phyloP scores from a whole-genome alignment of 2,113 vertebrate species.

The Xiphorhynchus elegans region DNA sequence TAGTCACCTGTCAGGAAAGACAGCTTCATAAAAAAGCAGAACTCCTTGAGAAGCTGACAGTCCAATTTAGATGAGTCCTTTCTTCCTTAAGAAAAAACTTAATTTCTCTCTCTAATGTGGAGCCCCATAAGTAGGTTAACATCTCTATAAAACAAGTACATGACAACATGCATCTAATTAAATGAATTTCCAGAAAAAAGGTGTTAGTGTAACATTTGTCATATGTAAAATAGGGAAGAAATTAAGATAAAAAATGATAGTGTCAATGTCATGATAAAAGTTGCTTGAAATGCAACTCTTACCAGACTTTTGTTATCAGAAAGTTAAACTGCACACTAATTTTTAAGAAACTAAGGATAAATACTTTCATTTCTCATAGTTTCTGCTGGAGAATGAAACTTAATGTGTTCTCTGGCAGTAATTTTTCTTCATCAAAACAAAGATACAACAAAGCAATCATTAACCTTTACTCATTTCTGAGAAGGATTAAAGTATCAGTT shows the following conservation, averaged over 20 bases:
- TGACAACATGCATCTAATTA: neutral
- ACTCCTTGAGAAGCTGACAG: slow-evolving; percentile 49
- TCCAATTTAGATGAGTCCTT: slow-evolving; percentile 67
- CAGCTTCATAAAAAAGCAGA: neutral
- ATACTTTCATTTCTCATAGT: neutral
- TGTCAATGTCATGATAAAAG: neutral
- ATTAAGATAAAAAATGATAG: neutral
- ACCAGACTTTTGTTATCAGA: neutral
- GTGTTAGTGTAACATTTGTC: neutral
- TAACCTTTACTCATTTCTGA: neutral
- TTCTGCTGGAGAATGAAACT: neutral
- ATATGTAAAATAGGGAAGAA: neutral
- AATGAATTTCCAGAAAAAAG: neutral
- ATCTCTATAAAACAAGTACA: neutral
- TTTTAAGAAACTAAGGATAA: neutral
- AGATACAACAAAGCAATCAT: neutral
- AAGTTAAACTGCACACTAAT: neutral
- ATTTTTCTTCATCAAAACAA: neutral
- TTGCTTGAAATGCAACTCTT: neutral
- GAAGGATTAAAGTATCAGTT: neutral
- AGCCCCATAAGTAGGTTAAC: neutral
- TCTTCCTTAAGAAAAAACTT: neutral
- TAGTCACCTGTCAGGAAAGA: slow-evolving; percentile 65
- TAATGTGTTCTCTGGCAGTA: neutral
- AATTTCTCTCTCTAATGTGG: neutral